Evolutionary conservation across 2,797 vertebrate genomes (phyloP).

Genomic region (Myotis myotis): DNA sequence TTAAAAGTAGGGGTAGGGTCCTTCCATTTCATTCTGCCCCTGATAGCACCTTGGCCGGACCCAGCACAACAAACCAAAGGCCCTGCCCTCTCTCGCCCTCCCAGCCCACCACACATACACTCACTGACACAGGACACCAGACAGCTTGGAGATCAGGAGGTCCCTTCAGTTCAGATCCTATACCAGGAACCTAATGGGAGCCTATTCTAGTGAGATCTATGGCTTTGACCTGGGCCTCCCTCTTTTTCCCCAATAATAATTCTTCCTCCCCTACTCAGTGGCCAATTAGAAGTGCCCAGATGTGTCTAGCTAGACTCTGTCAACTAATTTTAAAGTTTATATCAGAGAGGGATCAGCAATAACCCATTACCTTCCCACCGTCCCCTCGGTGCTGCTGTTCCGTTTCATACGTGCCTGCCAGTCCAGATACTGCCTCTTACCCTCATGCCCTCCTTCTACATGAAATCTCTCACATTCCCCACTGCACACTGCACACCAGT

Average conservation of each 20-base stretch:
- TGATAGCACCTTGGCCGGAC: not conserved
- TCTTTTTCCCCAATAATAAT: not conserved
- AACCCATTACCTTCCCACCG: not conserved
- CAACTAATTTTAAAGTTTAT: not conserved
- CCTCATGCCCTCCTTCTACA: not conserved
- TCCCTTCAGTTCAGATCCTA: not conserved
- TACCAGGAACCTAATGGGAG: not conserved
- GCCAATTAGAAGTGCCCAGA: not conserved
- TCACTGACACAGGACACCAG: not conserved
- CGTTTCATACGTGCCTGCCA: not conserved
- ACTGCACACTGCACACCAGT: not conserved
- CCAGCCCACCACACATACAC: not conserved
- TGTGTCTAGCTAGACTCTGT: not conserved
- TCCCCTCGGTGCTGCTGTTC: not conserved
- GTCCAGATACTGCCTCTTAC: rapidly evolving
- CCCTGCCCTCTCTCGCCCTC: not conserved
- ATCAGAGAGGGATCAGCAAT: not conserved
- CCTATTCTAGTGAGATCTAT: not conserved
- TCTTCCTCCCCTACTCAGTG: not conserved
- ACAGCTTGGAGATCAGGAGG: not conserved
- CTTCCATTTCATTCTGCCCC: not conserved
- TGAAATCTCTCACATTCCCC: not conserved
- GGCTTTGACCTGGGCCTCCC: not conserved
- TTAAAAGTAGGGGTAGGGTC: not conserved
- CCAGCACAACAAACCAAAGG: not conserved